Evolutionary conservation across 2,797 vertebrate genomes (phyloP), one percentile per base, ranked within the genome.

Genomic region (Benthosema pterotum): DNA sequence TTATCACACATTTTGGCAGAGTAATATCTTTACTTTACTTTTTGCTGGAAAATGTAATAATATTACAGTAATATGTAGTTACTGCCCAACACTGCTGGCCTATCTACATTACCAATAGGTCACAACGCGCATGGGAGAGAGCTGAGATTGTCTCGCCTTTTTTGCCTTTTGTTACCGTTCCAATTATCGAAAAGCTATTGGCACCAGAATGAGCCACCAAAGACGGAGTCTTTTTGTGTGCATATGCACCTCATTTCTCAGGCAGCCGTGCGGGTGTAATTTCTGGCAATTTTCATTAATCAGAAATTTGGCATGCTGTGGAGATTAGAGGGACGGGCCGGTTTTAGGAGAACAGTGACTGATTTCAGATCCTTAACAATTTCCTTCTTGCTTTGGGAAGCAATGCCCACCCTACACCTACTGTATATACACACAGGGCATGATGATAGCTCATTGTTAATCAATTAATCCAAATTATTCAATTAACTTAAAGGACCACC

Each of bases 261-360:
- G 65, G 67, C 80, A 78, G 65, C 71, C 47, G 60, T 45, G 25
- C 0, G 43, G 52, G 43, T 79, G 66, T 79, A 63, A 83, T 84
- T 84, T 86, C 80, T 78, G 80, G 77, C 52, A 28, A 52, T 57
- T 80, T n/a, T 71, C 62, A 71, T 69, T 67, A 82, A 75, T 77
- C 18, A 11, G 12, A 78, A 58, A 74, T 67, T 42, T 48, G 5
- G 47, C 43, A 55, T 4, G 22, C 18, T 43, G 58, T 49, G 42
- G 32, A 59, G 14, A 32, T 19, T 62, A 72, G 63, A 67, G 42
- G 19, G 19, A 42, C 53, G 42, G 48, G 46, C 16, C 48, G 18
- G 48, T 4, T 18, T 16, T 50, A 11, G 16, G 8, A 50, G 18
- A 50, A 18, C 48, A 16, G 11, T 50, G 32, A 32, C 28, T 32